Base-by-base conservation (phyloP, 92 coral and sea anemone genomes). In the Bergia sp. region DNA sequence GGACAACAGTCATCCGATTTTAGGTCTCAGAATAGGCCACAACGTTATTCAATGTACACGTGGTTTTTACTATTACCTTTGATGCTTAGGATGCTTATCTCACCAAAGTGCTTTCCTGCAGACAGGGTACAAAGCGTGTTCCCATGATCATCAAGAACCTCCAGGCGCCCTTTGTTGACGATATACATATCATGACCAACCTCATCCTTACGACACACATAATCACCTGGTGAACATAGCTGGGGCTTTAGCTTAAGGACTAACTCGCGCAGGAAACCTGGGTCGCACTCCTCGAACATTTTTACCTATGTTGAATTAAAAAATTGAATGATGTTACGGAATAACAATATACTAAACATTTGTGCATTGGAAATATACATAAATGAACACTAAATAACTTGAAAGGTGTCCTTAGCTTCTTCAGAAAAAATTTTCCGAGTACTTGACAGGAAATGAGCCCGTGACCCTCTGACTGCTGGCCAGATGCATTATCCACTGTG, bases 111-210 rank as follows among this genome's bases (percentile, higher is more conserved):
- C 12, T 94, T 92, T 50, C 99, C 99, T 9, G 99, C 98, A 13
- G 93, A 90, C 4, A 96, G 89, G n/a, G 93, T 94, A 64, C 98
- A 92, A 7, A 96, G 93, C 8, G 92, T 91, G 64, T 91, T 89
- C 15, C 91, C 98, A 81, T 89, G 88, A 69, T 95, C 95, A 79
- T 91, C 98, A 66, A 92, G 40, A 41, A 96, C 99, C 61, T 94
- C 95, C 40, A 96, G 92, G 77, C 85, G 89, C 1, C 99, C 99
- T 81, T 96, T 94, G 87, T 96, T 96, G 61, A 96, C 96, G 53
- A 96, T 95, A 81, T 94, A 96, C 99, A 96, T 96, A 88, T 95
- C 99, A 49, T 93, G 88, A n/a, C 99, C 99, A 13, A 94, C 93
- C 73, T 96, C 99, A 45, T 95, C 98, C 87, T 96, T 93, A 42